A percentile compares a stretch with the other conserved stretches of the same genome.
These are phyloP conservation scores for Orcinus orca DNA, from an alignment of 2,113 vertebrate genomes.

Conservation along the genomic window DNA sequence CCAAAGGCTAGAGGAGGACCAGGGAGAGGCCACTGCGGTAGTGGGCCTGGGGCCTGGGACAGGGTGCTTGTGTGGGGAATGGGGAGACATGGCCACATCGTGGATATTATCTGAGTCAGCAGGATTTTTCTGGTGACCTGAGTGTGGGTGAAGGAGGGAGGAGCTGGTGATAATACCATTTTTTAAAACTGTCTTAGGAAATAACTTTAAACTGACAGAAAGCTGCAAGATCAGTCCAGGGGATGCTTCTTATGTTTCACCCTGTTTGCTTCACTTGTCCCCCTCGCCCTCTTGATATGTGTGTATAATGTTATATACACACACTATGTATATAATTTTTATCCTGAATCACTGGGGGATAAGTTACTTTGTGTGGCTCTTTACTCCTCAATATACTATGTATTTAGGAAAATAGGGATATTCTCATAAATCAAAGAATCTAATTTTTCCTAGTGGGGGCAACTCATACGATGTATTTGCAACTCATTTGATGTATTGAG, in stretches of 20 bases:
- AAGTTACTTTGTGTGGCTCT: neutral
- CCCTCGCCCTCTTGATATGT: too few relatives aligned
- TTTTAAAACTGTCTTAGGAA: neutral
- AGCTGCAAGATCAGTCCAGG: neutral
- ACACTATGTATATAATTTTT: neutral
- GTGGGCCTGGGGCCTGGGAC: neutral
- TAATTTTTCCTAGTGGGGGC: neutral
- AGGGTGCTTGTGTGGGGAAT: fast-evolving
- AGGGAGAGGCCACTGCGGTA: neutral
- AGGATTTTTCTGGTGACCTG: neutral
- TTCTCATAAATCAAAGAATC: neutral
- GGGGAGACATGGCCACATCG: neutral
- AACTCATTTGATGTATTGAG: neutral
- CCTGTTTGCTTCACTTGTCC: neutral
- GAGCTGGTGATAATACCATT: neutral
- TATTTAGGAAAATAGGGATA: neutral
- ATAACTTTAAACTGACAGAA: neutral
- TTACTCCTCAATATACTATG: neutral
- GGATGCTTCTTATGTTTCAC: neutral
- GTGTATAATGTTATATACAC: neutral
- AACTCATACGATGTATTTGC: neutral
- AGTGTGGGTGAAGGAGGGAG: neutral
- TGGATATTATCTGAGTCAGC: neutral
- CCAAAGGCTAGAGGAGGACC: neutral
- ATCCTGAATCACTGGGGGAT: neutral